These are phyloP conservation scores for Microctonus brassicae DNA, from an alignment of 2,888 invertebrate species.

Conservation along the genomic window DNA sequence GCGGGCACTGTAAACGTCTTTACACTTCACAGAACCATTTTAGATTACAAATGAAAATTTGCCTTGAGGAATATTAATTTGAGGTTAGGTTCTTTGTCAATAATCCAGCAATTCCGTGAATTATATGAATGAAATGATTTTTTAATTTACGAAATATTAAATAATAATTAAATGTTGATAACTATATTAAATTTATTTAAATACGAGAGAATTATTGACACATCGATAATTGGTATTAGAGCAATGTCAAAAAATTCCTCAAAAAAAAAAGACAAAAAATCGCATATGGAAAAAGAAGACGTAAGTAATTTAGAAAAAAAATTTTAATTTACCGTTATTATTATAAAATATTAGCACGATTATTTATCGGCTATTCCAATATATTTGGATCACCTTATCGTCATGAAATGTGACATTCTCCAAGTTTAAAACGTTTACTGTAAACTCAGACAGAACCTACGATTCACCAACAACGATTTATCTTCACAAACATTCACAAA, in stretches of 20 bases:
- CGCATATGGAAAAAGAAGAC: conserved; percentile 46
- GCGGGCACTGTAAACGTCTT: neutral
- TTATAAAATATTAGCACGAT: conserved; percentile 30
- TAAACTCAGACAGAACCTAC: conserved; percentile 11
- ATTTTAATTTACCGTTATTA: conserved; percentile 48
- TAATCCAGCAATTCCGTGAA: neutral
- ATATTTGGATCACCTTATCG: conserved; percentile 56
- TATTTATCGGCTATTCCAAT: conserved; percentile 41
- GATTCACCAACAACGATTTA: too few species aligned
- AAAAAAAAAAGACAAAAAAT: conserved; percentile 48
- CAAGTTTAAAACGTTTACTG: conserved; percentile 36
- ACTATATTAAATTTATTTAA: conserved; percentile 7
- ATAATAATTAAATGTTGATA: conserved; percentile 43
- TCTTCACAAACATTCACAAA: conserved; percentile 35
- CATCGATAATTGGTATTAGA: conserved; percentile 38
- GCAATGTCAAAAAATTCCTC: conserved; percentile 58
- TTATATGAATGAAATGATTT: neutral
- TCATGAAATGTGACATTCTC: conserved; percentile 59
- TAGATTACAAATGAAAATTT: neutral
- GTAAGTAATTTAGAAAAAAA: conserved; percentile 47
- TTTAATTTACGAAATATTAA: neutral
- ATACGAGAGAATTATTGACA: conserved; percentile 24
- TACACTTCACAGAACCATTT: neutral
- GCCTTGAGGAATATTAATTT: neutral
- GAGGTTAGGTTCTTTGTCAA: neutral